phyloP scores from a whole-genome alignment of 2,888 invertebrate species.

The Drosophila sordidula region DNA sequence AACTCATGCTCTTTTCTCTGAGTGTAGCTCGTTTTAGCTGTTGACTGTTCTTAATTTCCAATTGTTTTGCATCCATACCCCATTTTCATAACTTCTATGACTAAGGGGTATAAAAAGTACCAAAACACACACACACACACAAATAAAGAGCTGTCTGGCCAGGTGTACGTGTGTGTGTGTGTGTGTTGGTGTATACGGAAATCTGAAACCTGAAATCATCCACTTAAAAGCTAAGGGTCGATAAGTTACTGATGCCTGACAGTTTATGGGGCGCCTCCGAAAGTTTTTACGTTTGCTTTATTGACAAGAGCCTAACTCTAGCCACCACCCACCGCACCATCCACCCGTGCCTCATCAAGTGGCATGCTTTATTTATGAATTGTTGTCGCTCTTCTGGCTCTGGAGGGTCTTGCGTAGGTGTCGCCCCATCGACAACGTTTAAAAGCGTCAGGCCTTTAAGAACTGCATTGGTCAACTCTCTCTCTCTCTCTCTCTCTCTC shows the following conservation, averaged over 20 bases:
- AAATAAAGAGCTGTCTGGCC: constrained; percentile 27
- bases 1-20: too few species aligned
- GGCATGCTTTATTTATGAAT: constrained; percentile 28
- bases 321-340: not conserved
- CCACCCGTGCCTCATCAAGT: not conserved
- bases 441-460: constrained; percentile 22
- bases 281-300: constrained; percentile 47
- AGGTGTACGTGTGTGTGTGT: constrained; percentile 23
- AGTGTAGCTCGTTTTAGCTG: too few species aligned
- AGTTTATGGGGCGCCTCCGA: constrained; percentile 62
- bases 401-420: constrained; percentile 20
- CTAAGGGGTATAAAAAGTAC: constrained; percentile 17
- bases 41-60: too few species aligned
- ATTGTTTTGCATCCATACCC: too few species aligned
- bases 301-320: constrained; percentile 35
- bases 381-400: constrained; percentile 15
- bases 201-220: constrained; percentile 77
- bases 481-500: not conserved
- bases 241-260: constrained; percentile 80
- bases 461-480: constrained; percentile 36
- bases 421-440: constrained; percentile 32
- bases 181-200: constrained; percentile 41
- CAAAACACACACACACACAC: constrained; percentile 1
- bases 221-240: constrained; percentile 80
- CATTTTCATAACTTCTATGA: not conserved